These are phyloP conservation scores for Apocrypta bakeri DNA, from an alignment of 1,140 invertebrate species.

Conservation along the genomic window DNA sequence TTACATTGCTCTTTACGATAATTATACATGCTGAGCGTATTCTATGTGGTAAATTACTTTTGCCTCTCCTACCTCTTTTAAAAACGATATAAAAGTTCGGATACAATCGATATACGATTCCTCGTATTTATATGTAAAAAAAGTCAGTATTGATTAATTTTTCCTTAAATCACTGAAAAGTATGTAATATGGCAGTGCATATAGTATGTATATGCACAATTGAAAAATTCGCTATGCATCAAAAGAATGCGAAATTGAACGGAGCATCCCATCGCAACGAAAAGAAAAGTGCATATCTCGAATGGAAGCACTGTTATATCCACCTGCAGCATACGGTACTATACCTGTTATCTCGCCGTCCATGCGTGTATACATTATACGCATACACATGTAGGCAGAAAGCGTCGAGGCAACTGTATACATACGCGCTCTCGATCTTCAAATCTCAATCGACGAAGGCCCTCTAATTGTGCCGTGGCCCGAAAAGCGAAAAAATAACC, in stretches of 20 bases:
- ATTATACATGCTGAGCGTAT: neutral
- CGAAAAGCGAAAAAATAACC: conserved; percentile 1
- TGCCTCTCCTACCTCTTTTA: too few species aligned
- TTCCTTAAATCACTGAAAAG: too few species aligned
- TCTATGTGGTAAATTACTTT: too few species aligned
- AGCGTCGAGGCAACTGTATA: neutral
- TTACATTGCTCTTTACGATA: neutral
- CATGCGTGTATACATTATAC: neutral
- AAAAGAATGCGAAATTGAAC: too few species aligned
- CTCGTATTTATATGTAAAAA: too few species aligned
- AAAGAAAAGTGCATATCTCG: neutral
- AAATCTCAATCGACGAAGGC: conserved; percentile 38
- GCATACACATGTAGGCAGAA: neutral
- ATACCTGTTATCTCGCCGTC: neutral
- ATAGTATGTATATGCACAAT: too few species aligned
- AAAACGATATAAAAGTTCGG: too few species aligned
- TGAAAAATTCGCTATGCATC: too few species aligned
- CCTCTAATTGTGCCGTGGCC: conserved; percentile 24
- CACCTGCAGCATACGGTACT: conserved; percentile 24
- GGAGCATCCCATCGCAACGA: neutral
- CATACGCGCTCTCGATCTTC: conserved; percentile 19
- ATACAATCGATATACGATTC: too few species aligned
- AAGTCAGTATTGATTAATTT: too few species aligned
- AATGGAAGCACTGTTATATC: conserved; percentile 33
- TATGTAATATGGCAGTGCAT: too few species aligned